These are phyloP conservation scores for Spinus olivaceus DNA, from an alignment of 2,797 vertebrate genomes.

Conservation along the genomic window DNA sequence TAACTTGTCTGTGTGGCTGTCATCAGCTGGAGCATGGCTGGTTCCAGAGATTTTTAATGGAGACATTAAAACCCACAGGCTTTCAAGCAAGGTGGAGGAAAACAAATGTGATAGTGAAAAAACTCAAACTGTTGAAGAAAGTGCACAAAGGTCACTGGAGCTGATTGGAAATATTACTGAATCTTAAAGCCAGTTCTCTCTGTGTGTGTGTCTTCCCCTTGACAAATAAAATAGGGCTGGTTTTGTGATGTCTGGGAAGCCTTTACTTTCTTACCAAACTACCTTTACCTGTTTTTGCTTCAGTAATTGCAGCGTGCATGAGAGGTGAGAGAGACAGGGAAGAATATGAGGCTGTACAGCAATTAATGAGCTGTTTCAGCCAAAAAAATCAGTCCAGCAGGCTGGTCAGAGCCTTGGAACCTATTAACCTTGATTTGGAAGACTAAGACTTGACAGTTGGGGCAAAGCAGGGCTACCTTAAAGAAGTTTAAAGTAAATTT, in stretches of 20 bases:
- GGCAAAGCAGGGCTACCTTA: background rate
- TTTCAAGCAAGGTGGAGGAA: background rate
- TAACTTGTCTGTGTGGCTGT: background rate
- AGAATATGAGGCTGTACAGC: background rate
- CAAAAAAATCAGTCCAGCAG: background rate
- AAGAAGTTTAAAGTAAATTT: background rate
- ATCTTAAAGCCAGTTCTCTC: background rate
- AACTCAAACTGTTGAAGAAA: background rate
- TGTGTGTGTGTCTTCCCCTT: background rate
- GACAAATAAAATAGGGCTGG: background rate
- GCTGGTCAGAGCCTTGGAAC: background rate
- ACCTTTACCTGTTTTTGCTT: background rate
- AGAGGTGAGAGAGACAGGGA: background rate
- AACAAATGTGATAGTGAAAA: background rate
- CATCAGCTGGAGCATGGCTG: background rate
- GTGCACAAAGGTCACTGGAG: background rate
- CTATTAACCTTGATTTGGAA: constrained; percentile 11
- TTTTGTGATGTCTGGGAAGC: background rate
- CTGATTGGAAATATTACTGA: background rate
- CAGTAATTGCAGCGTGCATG: background rate
- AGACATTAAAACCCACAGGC: background rate
- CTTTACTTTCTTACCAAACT: background rate
- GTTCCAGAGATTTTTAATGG: background rate
- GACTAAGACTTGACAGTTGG: background rate
- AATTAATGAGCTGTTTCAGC: background rate